A percentile compares a stretch with the other conserved stretches of the same genome.
phyloP scores from a whole-genome alignment of 2,888 invertebrate species.

The Acrobasis repandana region DNA sequence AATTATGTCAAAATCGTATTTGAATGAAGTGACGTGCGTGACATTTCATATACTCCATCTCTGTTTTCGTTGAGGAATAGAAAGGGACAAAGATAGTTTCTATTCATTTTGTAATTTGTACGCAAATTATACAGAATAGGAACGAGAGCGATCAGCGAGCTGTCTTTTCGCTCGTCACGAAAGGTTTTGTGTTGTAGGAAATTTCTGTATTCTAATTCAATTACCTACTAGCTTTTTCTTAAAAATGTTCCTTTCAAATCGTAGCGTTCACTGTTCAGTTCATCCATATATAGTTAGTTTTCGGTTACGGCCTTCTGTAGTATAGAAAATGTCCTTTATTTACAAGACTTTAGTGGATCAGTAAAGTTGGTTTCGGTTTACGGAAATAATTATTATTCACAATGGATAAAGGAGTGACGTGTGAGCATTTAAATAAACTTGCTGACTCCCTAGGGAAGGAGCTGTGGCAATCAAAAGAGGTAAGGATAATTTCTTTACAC shows the following conservation, averaged over 20 bases:
- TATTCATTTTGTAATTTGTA: background rate
- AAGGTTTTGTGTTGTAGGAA: conserved; percentile 71
- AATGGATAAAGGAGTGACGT: conserved; percentile 77
- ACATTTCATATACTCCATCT: background rate
- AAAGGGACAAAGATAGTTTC: background rate
- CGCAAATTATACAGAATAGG: background rate
- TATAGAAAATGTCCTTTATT: conserved; percentile 65
- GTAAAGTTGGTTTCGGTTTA: conserved; percentile 57
- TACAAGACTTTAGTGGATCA: conserved; percentile 59
- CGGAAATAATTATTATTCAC: conserved; percentile 48
- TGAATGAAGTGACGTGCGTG: background rate
- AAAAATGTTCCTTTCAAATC: conserved; percentile 62
- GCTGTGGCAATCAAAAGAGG: conserved; percentile 75
- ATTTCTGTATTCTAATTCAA: conserved; percentile 77
- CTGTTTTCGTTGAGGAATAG: background rate
- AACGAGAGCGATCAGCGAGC: conserved; percentile 26
- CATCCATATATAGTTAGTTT: conserved; percentile 41
- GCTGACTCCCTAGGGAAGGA: conserved; percentile 67
- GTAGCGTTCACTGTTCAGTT: conserved; percentile 39
- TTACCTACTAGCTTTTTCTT: conserved; percentile 56
- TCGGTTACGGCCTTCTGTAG: conserved; percentile 41
- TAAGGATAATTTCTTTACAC: conserved; percentile 45
- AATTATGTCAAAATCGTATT: background rate
- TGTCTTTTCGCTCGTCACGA: conserved; percentile 81
- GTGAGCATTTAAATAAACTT: conserved; percentile 76